A percentile compares a stretch with the other conserved stretches of the same genome.
These are phyloP conservation scores for Lagopus leucura DNA, from an alignment of 2,113 vertebrate species.

Conservation along the genomic window DNA sequence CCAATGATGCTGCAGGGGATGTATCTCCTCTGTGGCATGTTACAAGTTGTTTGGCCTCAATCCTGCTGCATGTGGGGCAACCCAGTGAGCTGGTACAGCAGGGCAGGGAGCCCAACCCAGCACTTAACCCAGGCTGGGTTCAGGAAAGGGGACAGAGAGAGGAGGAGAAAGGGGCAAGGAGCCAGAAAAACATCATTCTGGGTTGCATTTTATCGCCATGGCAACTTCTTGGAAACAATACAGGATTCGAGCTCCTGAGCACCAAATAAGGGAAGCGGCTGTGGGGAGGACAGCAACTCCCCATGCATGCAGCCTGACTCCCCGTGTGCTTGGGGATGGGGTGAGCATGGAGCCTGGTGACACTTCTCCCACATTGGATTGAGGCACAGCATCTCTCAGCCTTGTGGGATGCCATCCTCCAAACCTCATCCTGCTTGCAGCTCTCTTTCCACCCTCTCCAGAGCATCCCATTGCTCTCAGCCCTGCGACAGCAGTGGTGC, in stretches of 20 bases:
- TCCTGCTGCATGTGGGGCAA: not conserved
- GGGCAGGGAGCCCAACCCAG: not conserved
- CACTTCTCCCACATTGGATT: not conserved
- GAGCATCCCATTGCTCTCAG: not conserved
- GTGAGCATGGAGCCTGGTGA: not conserved
- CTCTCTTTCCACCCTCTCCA: not conserved
- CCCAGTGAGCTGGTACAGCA: not conserved
- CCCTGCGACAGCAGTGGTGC: not conserved
- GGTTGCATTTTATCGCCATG: constrained; percentile 52
- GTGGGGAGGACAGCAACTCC: not conserved
- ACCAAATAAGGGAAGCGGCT: constrained; percentile 71
- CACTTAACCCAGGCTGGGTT: not conserved
- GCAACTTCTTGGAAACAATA: constrained; percentile 64
- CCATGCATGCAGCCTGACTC: not conserved
- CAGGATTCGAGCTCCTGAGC: constrained; percentile 52
- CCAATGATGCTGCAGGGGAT: not conserved
- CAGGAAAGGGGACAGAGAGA: not conserved
- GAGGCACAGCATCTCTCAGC: not conserved
- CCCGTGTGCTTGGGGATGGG: constrained; percentile 13
- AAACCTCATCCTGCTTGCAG: not conserved
- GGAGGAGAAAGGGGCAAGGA: not conserved
- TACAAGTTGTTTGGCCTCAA: fast-evolving
- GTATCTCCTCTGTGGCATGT: not conserved
- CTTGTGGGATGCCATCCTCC: too few relatives aligned
- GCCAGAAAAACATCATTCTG: constrained; percentile 60